These are phyloP conservation scores for Epinotia ramella DNA, from an alignment of 2,888 invertebrate genomes.

Conservation along the genomic window DNA sequence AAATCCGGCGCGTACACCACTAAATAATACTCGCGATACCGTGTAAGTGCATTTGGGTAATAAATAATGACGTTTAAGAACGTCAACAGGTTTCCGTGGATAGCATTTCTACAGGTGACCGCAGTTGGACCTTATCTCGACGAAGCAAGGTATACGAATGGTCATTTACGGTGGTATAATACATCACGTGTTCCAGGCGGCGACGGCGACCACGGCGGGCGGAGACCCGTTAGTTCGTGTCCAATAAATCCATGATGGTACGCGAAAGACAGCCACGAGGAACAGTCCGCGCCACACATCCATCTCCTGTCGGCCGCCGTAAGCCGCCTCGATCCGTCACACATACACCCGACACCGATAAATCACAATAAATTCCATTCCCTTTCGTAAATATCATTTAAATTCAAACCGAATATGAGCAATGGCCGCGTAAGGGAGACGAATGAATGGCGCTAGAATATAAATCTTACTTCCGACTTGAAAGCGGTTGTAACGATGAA, in stretches of 20 bases:
- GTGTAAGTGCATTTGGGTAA: conserved; percentile 57
- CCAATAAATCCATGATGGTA: conserved; percentile 8
- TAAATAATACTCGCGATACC: conserved; percentile 53
- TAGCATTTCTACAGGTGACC: conserved; percentile 69
- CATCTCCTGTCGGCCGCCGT: conserved; percentile 72
- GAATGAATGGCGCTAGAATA: conserved; percentile 65
- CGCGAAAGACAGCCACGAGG: conserved; percentile 75
- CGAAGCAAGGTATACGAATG: not conserved
- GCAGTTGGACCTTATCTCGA: conserved; percentile 46
- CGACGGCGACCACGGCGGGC: conserved; percentile 53
- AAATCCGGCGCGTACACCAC: conserved; percentile 60
- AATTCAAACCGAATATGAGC: conserved; percentile 64
- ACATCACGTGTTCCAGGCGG: conserved; percentile 62
- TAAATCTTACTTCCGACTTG: conserved; percentile 61
- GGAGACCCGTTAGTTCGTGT: conserved; percentile 18
- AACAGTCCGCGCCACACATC: conserved; percentile 71
- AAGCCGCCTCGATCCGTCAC: conserved; percentile 66
- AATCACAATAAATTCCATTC: conserved; percentile 70
- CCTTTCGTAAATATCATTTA: conserved; percentile 66
- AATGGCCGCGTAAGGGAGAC: conserved; percentile 58
- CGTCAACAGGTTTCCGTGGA: conserved; percentile 69
- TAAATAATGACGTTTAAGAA: conserved; percentile 68
- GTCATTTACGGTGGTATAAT: conserved; percentile 51
- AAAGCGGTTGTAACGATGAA: conserved; percentile 61
- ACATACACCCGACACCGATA: conserved; percentile 63